Evolutionary conservation across 1,140 invertebrate genomes (phyloP), one percentile per base, ranked within the genome.

Genomic region (Dreissena polymorpha): DNA sequence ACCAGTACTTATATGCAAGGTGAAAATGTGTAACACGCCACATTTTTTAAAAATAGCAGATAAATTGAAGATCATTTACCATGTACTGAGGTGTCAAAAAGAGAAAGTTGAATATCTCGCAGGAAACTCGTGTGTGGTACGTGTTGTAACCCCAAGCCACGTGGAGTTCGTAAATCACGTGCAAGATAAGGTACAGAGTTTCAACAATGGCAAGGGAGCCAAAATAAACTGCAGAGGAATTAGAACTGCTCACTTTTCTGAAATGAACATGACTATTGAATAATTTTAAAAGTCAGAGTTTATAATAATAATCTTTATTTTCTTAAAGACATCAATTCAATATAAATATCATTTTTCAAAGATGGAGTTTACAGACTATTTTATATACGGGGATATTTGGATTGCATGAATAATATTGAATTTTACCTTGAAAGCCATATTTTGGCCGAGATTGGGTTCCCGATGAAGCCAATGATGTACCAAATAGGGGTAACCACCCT

Each of bases 161-260:
- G 18, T 90, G 83, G 3, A 91, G 78, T 39, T 89, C 88, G 51
- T 87, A 73, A 1, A 93, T 67, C 12, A 92, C 73, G 68, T 92
- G 89, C 14, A 92, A 75, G 0, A 91, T 23, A 0, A 93, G 83
- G 76, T 91, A 91, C 39, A 91, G 68, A 3, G 90, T 70, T 72
- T 93, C 91, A 0, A 91, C 89, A 21, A 93, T 86, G 5, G 91
- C 89, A 50, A 93, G 86, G 1, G 89, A 85, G 12, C 91, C 90
- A 14, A 93, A 88, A 82, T 93, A 93, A 16, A 91, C 84, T 12
- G 92, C 92, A 1, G 92, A 92, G 3, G 90, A 91, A 83, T 91
- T 91, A 76, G 90, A 90, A 29, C 89, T 86, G 14, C 92, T 71
- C 83, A 92, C 89, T 12, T 83, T 77, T 29, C 80, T 86, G 70